Evolutionary conservation across 2,888 invertebrate genomes (phyloP), one percentile per base, ranked within the genome.

Genomic region (Meandrusa payeni): DNA sequence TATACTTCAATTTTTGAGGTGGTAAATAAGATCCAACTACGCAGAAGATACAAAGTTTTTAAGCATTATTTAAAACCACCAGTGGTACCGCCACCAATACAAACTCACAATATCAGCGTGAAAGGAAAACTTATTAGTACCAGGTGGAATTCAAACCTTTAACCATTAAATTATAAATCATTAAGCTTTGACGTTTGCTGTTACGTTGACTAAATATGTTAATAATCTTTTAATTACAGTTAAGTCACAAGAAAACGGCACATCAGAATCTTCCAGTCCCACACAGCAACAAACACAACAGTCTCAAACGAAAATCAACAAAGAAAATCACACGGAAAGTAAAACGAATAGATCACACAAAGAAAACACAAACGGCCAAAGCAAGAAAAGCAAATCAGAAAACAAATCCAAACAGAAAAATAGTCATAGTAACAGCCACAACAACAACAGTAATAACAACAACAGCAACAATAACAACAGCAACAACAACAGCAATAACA

Each of bases 221-320:
- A n/a, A n/a, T n/a, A n/a, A n/a, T n/a, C n/a, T n/a, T n/a, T n/a
- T n/a, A n/a, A n/a, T n/a, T n/a, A 10, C 76, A 87, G 85, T 68
- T 64, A 82, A 83, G 68, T 79, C 79, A 86, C 85, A 87, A 80
- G 85, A 86, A 79, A 86, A 85, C 65, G 79, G 81, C 70, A 81
- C 80, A 67, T 81, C 87, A 79, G 83, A 82, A 76, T 79, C 81
- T 44, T 83, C 78, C 73, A 87, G 85, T 76, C 82, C 83, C 59
- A 80, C 77, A 59, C 76, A 73, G 57, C 62, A 64, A 54, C 57
- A 50, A 51, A 39, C 46, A 51, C 62, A 59, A 59, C 77, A 87
- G 78, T 68, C 89, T 78, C 76, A 89, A 88, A 75, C 69, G 51
- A 81, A 69, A 70, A 75, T 72, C 52, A 81, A 76, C 67, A 88